Evolutionary conservation across 2,797 vertebrate species (phyloP).

Genomic region (Heteromormyrus szaboi): DNA sequence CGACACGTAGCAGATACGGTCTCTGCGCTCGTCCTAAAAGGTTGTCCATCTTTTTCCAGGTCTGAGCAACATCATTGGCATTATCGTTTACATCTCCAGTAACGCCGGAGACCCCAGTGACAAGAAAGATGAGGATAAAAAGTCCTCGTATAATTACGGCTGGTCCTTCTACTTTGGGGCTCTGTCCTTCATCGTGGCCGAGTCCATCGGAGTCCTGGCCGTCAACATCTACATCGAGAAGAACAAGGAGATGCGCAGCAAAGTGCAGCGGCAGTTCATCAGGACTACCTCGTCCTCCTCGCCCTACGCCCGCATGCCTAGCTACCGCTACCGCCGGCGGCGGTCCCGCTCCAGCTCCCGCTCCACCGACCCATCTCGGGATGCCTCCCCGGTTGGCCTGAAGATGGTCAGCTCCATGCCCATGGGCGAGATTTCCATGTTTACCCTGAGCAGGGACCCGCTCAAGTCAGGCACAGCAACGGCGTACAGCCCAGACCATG

Average conservation of each 20-base stretch:
- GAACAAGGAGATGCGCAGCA: constrained; percentile 83
- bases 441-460: constrained; percentile 78
- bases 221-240: constrained; percentile 97
- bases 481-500: constrained; percentile 79
- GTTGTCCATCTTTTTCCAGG: constrained; percentile 53
- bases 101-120: constrained; percentile 89
- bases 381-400: constrained; percentile 75
- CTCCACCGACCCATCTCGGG: constrained; percentile 82
- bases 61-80: constrained; percentile 95
- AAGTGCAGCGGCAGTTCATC: constrained; percentile 73
- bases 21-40: not conserved
- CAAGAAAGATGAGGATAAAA: constrained; percentile 91
- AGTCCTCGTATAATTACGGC: constrained; percentile 88
- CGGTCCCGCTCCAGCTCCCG: constrained; percentile 82
- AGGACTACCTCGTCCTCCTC: constrained; percentile 74
- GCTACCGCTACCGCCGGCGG: constrained; percentile 79
- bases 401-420: constrained; percentile 76
- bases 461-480: constrained; percentile 68
- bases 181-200: constrained; percentile 90
- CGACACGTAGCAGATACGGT: not conserved
- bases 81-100: constrained; percentile 97
- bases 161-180: constrained; percentile 98
- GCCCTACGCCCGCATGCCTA: constrained; percentile 86
- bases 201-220: constrained; percentile 86
- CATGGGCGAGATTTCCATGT: constrained; percentile 87